Percentiles rank a stretch among this genome's conserved stretches.
phyloP scores from a whole-genome alignment of 1,140 invertebrate species.

The Reticulitermes speratus region DNA sequence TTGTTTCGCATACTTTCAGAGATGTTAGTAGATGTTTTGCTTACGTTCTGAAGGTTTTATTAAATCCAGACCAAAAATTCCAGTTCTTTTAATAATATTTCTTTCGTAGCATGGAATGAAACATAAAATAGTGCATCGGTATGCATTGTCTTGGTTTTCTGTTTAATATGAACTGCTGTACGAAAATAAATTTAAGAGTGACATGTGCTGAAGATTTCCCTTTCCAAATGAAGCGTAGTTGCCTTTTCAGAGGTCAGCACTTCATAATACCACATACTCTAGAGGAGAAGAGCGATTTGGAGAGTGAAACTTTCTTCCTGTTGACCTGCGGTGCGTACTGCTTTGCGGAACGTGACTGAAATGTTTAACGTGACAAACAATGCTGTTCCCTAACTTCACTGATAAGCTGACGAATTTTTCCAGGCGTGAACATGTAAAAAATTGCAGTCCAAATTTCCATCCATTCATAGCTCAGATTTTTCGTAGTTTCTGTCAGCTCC shows the following conservation, averaged over 20 bases:
- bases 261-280: not conserved
- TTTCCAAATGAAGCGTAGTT: not conserved
- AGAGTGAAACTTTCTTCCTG: not conserved
- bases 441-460: not conserved
- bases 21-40: no score
- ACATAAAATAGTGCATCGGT: no score
- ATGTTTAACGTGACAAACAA: not conserved
- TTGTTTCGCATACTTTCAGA: no score
- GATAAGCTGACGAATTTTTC: not conserved
- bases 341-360: not conserved
- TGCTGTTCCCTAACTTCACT: not conserved
- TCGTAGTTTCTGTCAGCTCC: no score
- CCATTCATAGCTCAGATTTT: not conserved
- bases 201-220: no score
- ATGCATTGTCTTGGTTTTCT: no score
- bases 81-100: no score
- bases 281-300: not conserved
- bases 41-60: no score
- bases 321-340: not conserved
- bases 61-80: no score
- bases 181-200: no score
- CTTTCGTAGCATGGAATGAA: no score
- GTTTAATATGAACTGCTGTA: no score
- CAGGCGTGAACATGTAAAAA: not conserved
- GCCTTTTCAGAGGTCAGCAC: not conserved